Evolutionary conservation across 2,797 vertebrate species (phyloP).

Genomic region (Oreochromis grahami): DNA sequence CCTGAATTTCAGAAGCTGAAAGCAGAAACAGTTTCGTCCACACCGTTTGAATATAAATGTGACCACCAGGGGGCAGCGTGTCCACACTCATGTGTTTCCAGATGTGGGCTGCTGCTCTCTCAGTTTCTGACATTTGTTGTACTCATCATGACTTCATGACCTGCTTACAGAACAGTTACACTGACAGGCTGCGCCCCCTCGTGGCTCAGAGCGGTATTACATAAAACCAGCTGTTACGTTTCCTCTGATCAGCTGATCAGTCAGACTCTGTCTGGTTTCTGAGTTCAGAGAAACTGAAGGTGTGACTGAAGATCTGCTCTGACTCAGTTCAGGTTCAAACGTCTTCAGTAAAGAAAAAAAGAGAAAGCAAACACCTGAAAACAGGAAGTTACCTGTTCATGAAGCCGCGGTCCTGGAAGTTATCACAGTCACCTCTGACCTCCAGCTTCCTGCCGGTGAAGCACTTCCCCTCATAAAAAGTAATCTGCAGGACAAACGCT

Average conservation of each 20-base stretch:
- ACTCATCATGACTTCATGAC: rapidly evolving
- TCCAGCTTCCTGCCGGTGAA: constrained; percentile 90
- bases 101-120: background rate
- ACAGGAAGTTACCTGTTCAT: constrained; percentile 72
- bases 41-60: rapidly evolving
- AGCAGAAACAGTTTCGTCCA: background rate
- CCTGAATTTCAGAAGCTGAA: background rate
- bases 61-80: background rate
- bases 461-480: constrained; percentile 87
- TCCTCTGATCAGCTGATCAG: background rate
- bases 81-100: background rate
- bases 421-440: constrained; percentile 84
- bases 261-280: background rate
- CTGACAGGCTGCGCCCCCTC: background rate
- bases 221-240: rapidly evolving
- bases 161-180: background rate
- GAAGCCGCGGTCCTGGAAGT: constrained; percentile 91
- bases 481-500: constrained; percentile 71
- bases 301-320: rapidly evolving
- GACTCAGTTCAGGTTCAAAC: background rate
- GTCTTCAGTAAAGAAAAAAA: background rate
- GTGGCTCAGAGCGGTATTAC: background rate
- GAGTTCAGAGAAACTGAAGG: background rate
- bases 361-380: background rate
- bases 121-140: background rate